Evolutionary conservation across 2,113 vertebrate genomes (phyloP).

Genomic region (Campylomormyrus tamandua): DNA sequence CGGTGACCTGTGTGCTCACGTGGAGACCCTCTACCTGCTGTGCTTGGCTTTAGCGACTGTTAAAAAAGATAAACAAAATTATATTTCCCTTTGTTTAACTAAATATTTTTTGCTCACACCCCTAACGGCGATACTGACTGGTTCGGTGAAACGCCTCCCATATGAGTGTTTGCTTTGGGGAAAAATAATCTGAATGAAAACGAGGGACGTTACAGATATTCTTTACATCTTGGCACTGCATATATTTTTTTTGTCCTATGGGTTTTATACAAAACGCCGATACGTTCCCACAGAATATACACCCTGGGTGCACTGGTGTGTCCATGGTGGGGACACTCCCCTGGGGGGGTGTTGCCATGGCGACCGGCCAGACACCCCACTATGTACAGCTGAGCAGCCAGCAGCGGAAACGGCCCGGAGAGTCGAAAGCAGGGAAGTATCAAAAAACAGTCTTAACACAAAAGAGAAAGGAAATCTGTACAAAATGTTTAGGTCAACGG

Average conservation of each 20-base stretch:
- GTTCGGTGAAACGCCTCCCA: conserved; percentile 59
- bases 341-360: not conserved
- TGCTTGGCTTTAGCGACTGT: conserved; percentile 45
- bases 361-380: conserved; percentile 37
- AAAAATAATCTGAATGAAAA: conserved; percentile 28
- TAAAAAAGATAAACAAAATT: conserved; percentile 33
- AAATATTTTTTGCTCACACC: conserved; percentile 44
- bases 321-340: not conserved
- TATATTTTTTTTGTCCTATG: conserved; percentile 65
- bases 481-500: conserved; percentile 81
- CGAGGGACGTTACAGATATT: conserved; percentile 78
- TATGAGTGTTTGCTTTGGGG: conserved; percentile 60
- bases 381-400: conserved; percentile 65
- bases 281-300: conserved; percentile 76
- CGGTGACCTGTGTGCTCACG: conserved; percentile 30
- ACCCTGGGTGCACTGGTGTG: conserved; percentile 61
- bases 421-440: conserved; percentile 76
- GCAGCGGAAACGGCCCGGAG: conserved; percentile 73
- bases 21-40: conserved; percentile 35
- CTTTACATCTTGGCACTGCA: conserved; percentile 97
- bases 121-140: conserved; percentile 62
- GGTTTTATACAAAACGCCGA: conserved; percentile 83
- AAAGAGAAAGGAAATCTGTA: conserved; percentile 65
- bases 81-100: not conserved
- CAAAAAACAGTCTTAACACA: conserved; percentile 69